Evolutionary conservation across 2,888 invertebrate species (phyloP).

Genomic region (Cremastobaeus sp.): DNA sequence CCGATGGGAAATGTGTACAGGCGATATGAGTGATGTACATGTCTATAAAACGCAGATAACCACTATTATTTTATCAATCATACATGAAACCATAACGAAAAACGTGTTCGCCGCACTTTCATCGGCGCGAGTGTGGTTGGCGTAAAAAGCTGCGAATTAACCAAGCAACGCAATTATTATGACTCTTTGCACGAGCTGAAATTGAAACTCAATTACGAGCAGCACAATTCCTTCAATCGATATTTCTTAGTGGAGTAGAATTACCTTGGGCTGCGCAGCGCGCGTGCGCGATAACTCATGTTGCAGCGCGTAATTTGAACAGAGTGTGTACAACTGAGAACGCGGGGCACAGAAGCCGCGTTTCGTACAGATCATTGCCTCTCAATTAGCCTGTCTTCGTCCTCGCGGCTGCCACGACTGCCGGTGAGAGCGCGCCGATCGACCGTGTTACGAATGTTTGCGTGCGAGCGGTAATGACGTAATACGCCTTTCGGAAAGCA

Average conservation of each 20-base stretch:
- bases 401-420: slow-evolving; percentile 32
- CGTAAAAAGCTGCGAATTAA: neutral
- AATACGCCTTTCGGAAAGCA: slow-evolving; percentile 25
- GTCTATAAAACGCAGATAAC: no score
- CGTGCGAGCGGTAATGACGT: slow-evolving; percentile 46
- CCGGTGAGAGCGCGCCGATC: slow-evolving; percentile 17
- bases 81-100: no score
- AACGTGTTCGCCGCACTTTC: no score
- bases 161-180: neutral
- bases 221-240: neutral
- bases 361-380: slow-evolving; percentile 61
- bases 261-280: neutral
- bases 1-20: no score
- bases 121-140: no score
- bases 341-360: slow-evolving; percentile 52
- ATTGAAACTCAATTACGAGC: neutral
- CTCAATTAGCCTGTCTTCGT: slow-evolving; percentile 63
- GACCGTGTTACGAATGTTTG: slow-evolving; percentile 48
- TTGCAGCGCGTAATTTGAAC: slow-evolving; percentile 41
- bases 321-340: slow-evolving; percentile 40
- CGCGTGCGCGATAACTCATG: slow-evolving; percentile 23
- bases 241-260: neutral
- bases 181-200: neutral
- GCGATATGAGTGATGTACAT: no score
- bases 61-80: no score